phyloP scores from a whole-genome alignment of 30 jellyfish, hydroid and myxozoan genomes.

The Aurelia aurita region DNA sequence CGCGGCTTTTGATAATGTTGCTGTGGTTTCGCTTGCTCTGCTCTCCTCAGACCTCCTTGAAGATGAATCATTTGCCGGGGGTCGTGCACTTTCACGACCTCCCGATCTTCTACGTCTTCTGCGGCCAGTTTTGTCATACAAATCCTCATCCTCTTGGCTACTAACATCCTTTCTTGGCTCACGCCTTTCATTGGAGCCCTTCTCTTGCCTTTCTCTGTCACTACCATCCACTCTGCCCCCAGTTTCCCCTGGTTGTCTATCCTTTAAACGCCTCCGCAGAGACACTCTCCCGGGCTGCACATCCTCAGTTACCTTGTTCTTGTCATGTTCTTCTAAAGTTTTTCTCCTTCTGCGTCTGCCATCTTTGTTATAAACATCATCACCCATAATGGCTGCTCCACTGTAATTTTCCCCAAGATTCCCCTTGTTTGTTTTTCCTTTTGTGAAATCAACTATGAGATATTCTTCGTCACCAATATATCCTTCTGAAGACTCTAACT shows the following conservation, averaged over 20 bases:
- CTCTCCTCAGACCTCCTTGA: slow-evolving; percentile 17
- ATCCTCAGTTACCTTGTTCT: background rate
- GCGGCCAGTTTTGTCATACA: slow-evolving; percentile 22
- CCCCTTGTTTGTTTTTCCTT: slow-evolving; percentile 1
- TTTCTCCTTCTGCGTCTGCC: slow-evolving; percentile 63
- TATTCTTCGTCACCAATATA: slow-evolving; percentile 85
- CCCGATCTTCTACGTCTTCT: slow-evolving; percentile 28
- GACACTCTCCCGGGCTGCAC: slow-evolving; percentile 28
- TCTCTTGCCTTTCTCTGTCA: slow-evolving; percentile 4
- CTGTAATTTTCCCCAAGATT: background rate
- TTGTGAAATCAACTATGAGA: slow-evolving; percentile 76
- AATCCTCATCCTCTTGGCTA: background rate
- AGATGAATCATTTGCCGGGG: slow-evolving; percentile 38
- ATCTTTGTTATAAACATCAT: slow-evolving; percentile 53
- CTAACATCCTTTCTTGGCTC: background rate
- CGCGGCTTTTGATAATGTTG: slow-evolving; percentile 38
- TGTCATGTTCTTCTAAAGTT: background rate
- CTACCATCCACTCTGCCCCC: slow-evolving; percentile 5
- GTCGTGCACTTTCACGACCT: background rate
- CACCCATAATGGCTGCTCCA: slow-evolving; percentile 34
- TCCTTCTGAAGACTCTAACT: slow-evolving; percentile 70
- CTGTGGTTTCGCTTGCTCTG: slow-evolving; percentile 38
- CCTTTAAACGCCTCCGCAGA: slow-evolving; percentile 12
- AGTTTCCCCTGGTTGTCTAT: background rate
- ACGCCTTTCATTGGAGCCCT: background rate